These are phyloP conservation scores for Phengaris alcon DNA, from an alignment of 2,888 invertebrate genomes.

Conservation along the genomic window DNA sequence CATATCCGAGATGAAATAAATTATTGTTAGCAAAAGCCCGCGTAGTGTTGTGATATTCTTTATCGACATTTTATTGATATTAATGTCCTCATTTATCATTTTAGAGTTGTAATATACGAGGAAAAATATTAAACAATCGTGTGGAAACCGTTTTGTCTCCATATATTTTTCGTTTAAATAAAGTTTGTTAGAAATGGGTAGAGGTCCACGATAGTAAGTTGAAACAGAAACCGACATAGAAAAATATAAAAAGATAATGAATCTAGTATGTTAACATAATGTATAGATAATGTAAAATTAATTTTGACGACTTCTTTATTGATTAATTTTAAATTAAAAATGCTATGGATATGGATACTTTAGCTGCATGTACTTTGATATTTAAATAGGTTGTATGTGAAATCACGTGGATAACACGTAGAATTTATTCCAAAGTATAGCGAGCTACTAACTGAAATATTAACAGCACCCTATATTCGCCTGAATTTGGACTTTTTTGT, in stretches of 20 bases:
- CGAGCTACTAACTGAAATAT: slow-evolving; percentile 17
- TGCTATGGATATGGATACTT: neutral
- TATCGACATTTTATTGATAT: slow-evolving; percentile 19
- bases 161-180: neutral
- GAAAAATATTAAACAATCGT: neutral
- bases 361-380: neutral
- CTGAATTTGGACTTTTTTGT: neutral
- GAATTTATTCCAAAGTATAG: slow-evolving; percentile 6
- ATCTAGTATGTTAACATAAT: too few relatives aligned
- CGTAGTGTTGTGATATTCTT: slow-evolving; percentile 4
- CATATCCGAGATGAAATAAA: slow-evolving; percentile 7
- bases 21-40: slow-evolving; percentile 2
- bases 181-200: too few relatives aligned
- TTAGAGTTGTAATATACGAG: neutral
- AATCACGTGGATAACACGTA: neutral
- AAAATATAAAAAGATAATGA: neutral
- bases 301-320: too few relatives aligned
- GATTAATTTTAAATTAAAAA: neutral
- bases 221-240: neutral
- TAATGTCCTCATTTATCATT: slow-evolving; percentile 8
- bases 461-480: neutral
- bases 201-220: neutral
- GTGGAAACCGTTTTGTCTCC: neutral
- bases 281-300: too few relatives aligned
- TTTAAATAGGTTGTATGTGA: slow-evolving; percentile 20